These are phyloP conservation scores for Nixonia krombeini DNA, from an alignment of 1,140 invertebrate species.

Conservation along the genomic window DNA sequence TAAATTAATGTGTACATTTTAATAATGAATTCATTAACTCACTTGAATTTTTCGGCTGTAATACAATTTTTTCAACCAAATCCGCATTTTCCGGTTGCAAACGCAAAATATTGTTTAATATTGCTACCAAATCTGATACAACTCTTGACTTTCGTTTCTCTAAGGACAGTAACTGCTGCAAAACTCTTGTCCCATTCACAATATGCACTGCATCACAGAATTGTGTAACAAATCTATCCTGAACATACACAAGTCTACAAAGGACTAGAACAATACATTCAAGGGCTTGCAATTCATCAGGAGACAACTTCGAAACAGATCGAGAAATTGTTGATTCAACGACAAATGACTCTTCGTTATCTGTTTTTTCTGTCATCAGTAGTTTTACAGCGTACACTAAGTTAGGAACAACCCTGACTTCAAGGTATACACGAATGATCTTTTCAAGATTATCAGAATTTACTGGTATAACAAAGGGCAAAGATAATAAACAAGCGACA, in stretches of 20 bases:
- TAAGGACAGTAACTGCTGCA: constrained; percentile 68
- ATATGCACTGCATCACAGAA: constrained; percentile 84
- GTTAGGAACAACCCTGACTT: constrained; percentile 83
- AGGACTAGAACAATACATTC: constrained; percentile 79
- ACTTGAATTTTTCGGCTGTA: constrained; percentile 45
- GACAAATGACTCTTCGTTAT: constrained; percentile 19
- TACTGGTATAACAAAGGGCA: constrained; percentile 78
- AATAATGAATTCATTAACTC: constrained; percentile 43
- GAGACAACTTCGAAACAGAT: constrained; percentile 68
- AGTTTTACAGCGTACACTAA: constrained; percentile 81
- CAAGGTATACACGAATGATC: constrained; percentile 79
- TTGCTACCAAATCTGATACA: constrained; percentile 78
- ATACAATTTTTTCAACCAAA: constrained; percentile 80
- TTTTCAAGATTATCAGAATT: constrained; percentile 72
- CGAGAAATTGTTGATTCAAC: no score
- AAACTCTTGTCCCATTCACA: constrained; percentile 69
- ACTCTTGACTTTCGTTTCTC: constrained; percentile 76
- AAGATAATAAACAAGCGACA: constrained; percentile 78
- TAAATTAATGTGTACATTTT: background rate
- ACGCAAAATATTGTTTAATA: constrained; percentile 82
- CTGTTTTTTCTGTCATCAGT: constrained; percentile 64
- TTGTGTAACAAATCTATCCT: constrained; percentile 80
- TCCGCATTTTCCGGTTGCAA: constrained; percentile 81
- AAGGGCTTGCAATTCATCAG: constrained; percentile 77
- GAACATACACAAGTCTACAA: constrained; percentile 79